Evolutionary conservation across 2,888 invertebrate species (phyloP), one percentile per base, ranked within the genome.

Genomic region (Schizaphis graminum): DNA sequence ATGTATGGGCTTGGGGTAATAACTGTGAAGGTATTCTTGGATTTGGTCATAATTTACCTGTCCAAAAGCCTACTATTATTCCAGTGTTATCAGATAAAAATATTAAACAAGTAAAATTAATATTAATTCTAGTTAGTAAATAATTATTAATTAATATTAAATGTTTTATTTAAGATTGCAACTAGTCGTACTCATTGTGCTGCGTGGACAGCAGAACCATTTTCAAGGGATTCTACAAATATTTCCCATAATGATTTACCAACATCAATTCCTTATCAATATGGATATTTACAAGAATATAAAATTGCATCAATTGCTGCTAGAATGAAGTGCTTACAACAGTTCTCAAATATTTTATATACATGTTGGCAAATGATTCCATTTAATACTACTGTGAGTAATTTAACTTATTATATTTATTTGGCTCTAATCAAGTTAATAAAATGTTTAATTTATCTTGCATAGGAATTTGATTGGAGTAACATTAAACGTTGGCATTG

Each of bases 1-100:
- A 97, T 95, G 97, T 97, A 3, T 96, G 96, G 95, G 97, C 96
- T 0, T 97, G 97, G 97, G 97, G 97, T n/a, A 96, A 96, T 96
- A 97, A 97, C 95, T 96, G 96, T 84, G 97, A 97, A 95, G 97
- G 97, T 11, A 97, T 97, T 95, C 96, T 97, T 7, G 97, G 97
- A 1, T 95, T 97, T 1, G 96, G 97, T 0, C 92, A 94, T 89
- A 92, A 94, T 93, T 24, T 67, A 53, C 96, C 97, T 95, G 96
- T 97, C 0, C 96, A 96, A 95, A 97, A 97, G 95, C 97, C 97
- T 0, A 96, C 96, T 95, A 95, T 96, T 24, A 96, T 97, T 49
- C 95, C 96, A 2, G 96, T 96, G 53, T 95, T 97, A 8, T 96
- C 96, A 16, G 96, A 96, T 91, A 96, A 97, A 95, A 96, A 96